A percentile compares a stretch with the other conserved stretches of the same genome.
Evolutionary conservation across 2,113 vertebrate species (phyloP).

Genomic region (Actenoides lindsayi): DNA sequence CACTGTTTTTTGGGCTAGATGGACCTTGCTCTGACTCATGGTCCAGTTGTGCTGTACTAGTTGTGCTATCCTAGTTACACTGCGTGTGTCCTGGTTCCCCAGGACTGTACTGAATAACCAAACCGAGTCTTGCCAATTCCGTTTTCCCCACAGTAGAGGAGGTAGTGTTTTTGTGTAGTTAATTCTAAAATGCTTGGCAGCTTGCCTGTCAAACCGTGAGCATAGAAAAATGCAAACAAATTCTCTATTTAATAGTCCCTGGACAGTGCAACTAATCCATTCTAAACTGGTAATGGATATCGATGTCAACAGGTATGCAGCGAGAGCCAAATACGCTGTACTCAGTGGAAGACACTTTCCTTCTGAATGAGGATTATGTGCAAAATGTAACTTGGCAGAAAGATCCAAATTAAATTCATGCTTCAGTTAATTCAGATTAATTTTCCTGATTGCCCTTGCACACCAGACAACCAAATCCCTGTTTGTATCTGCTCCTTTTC

Average conservation of each 20-base stretch:
- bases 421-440: conserved; percentile 59
- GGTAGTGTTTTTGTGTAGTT: background rate
- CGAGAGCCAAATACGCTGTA: background rate
- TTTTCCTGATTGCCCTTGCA: conserved; percentile 43
- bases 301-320: conserved; percentile 48
- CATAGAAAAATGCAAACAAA: background rate
- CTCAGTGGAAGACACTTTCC: conserved; percentile 31
- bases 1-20: fast-evolving
- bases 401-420: conserved; percentile 51
- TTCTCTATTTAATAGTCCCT: conserved; percentile 18
- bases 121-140: background rate
- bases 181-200: conserved; percentile 47
- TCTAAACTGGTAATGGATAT: conserved; percentile 28
- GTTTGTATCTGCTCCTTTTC: conserved; percentile 16
- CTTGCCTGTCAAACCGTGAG: background rate
- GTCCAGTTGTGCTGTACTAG: background rate
- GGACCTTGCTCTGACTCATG: background rate
- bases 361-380: conserved; percentile 57
- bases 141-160: background rate
- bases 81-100: fast-evolving
- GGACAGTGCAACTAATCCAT: conserved; percentile 36
- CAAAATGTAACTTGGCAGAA: conserved; percentile 54
- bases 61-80: fast-evolving
- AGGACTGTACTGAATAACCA: background rate
- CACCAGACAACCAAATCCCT: background rate